Percentiles rank a stretch among this genome's conserved stretches.
Evolutionary conservation across 2,113 vertebrate species (phyloP).

Genomic region (Syngnathus scovelli): DNA sequence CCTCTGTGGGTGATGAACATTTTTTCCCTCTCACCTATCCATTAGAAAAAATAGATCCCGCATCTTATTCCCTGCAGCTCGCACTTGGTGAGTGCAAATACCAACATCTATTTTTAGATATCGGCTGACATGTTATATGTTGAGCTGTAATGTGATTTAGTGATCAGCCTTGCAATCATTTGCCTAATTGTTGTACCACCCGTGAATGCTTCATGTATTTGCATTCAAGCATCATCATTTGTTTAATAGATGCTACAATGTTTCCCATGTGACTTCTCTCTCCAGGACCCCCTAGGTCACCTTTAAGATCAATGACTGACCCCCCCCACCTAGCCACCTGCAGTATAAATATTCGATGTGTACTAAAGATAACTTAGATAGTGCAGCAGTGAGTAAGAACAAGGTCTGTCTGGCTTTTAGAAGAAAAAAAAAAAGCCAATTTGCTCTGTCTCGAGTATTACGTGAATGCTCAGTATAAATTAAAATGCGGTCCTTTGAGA

Average conservation of each 20-base stretch:
- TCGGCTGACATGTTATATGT: constrained; percentile 15
- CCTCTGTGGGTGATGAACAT: constrained; percentile 9
- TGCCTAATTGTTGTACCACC: constrained; percentile 12
- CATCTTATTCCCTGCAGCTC: constrained; percentile 17
- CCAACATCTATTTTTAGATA: constrained; percentile 35
- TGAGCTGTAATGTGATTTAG: constrained; percentile 17
- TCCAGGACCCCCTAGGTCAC: constrained; percentile 59
- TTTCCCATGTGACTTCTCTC: constrained; percentile 51
- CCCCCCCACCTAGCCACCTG: constrained; percentile 41
- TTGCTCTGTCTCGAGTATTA: constrained; percentile 11
- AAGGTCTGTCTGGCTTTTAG: constrained; percentile 32
- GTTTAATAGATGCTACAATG: constrained; percentile 53
- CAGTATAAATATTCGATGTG: constrained; percentile 70
- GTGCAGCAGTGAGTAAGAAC: constrained; percentile 32
- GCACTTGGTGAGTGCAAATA: constrained; percentile 6
- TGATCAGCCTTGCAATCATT: constrained; percentile 12
- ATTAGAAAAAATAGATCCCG: not conserved
- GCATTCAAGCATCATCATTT: constrained; percentile 38
- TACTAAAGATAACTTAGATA: constrained; percentile 67
- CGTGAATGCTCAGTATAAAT: constrained; percentile 27
- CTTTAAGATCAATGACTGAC: constrained; percentile 68
- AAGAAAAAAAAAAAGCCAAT: constrained; percentile 19
- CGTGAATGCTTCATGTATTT: constrained; percentile 21
- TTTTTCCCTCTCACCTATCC: constrained; percentile 9
- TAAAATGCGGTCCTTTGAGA: constrained; percentile 45